A percentile compares a stretch with the other conserved stretches of the same genome.
Evolutionary conservation across 1,140 invertebrate species (phyloP).

Genomic region (Atta colombica): DNA sequence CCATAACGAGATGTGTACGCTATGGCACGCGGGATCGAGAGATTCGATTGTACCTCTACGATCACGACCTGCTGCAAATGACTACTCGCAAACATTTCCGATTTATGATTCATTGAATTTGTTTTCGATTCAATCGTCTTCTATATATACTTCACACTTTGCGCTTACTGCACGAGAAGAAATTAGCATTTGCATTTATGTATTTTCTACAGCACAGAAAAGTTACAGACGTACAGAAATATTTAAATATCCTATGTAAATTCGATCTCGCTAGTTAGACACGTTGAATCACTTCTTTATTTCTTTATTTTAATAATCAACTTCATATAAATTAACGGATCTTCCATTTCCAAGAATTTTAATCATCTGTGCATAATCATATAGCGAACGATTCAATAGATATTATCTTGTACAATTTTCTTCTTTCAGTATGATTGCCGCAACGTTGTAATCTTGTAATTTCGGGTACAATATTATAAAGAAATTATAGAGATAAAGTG

Average conservation of each 20-base stretch:
- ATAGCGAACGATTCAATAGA: not conserved
- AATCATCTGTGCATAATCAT: constrained; percentile 4
- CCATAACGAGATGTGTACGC: constrained; percentile 67
- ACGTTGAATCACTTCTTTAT: not conserved
- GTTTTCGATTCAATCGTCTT: not conserved
- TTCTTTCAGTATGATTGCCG: too few relatives aligned
- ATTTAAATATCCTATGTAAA: not conserved
- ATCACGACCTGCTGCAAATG: not conserved
- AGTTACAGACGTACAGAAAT: not conserved
- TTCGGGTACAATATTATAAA: not conserved
- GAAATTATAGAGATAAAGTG: not conserved
- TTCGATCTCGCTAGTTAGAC: not conserved
- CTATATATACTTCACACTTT: not conserved
- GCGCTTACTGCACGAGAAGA: not conserved
- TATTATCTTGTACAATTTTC: not conserved
- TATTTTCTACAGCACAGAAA: not conserved
- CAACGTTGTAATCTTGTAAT: not conserved
- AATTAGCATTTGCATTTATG: not conserved
- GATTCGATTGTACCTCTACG: constrained; percentile 30
- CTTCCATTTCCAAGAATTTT: not conserved
- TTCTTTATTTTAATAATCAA: not conserved
- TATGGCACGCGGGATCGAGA: constrained; percentile 69
- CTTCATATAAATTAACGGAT: not conserved
- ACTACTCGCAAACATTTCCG: not conserved
- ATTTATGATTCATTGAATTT: constrained; percentile 1